These are phyloP conservation scores for Drosophila colorata DNA, from an alignment of 2,888 invertebrate species.

Conservation along the genomic window DNA sequence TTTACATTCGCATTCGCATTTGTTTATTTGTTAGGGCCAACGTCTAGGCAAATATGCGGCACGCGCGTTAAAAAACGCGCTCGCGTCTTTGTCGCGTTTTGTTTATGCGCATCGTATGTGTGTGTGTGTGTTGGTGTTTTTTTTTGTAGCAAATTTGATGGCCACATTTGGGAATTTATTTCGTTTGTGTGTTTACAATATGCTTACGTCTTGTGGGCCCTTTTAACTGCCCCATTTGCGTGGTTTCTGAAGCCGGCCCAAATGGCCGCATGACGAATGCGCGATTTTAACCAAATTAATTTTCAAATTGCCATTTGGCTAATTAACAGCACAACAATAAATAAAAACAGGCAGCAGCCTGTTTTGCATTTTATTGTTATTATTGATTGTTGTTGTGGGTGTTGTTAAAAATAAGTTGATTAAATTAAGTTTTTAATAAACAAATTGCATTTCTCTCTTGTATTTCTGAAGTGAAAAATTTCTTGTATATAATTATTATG, in stretches of 20 bases:
- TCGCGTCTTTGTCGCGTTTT: conserved; percentile 43
- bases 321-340: conserved; percentile 55
- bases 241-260: conserved; percentile 1
- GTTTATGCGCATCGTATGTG: neutral
- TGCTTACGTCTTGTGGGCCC: conserved; percentile 26
- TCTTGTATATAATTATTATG: neutral
- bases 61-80: conserved; percentile 50
- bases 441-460: conserved; percentile 9
- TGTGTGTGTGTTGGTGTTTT: conserved; percentile 5
- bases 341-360: conserved; percentile 22
- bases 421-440: conserved; percentile 32
- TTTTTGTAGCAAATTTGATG: conserved; percentile 28
- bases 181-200: conserved; percentile 31
- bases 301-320: conserved; percentile 58
- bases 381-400: conserved; percentile 48
- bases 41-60: conserved; percentile 25
- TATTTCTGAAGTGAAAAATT: neutral
- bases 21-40: conserved; percentile 33
- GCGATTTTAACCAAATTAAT: conserved; percentile 49
- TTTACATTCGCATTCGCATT: conserved; percentile 28
- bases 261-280: conserved; percentile 24
- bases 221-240: conserved; percentile 34
- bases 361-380: conserved; percentile 42
- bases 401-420: neutral
- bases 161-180: conserved; percentile 20